Evolutionary conservation across 2,888 invertebrate genomes (phyloP).

Genomic region (Drosophila suboccidentalis): DNA sequence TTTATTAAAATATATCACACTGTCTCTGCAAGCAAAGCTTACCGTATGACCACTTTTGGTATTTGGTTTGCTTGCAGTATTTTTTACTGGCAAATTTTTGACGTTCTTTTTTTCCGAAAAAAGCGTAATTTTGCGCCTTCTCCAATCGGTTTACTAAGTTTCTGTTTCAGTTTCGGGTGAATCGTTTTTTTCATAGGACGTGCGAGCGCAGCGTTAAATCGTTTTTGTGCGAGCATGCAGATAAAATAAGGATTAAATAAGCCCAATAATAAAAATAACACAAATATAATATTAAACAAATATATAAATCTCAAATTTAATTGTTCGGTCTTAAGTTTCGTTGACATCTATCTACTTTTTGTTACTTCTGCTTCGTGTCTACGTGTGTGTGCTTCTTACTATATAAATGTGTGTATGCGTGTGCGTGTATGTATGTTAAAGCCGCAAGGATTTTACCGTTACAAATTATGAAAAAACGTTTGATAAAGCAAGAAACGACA

Average conservation of each 20-base stretch:
- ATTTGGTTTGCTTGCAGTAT: conserved; percentile 13
- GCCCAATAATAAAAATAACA: conserved; percentile 8
- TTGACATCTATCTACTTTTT: neutral
- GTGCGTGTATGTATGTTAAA: conserved; percentile 23
- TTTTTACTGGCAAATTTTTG: conserved; percentile 7
- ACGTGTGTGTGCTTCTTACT: conserved; percentile 7
- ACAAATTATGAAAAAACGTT: conserved; percentile 38
- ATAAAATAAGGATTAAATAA: no score
- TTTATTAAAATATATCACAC: neutral
- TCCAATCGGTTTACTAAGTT: conserved; percentile 15
- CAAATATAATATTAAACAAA: conserved; percentile 8
- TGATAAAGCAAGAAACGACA: conserved; percentile 7
- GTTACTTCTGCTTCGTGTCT: neutral
- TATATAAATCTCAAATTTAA: neutral
- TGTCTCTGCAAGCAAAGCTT: neutral
- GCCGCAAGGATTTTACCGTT: conserved; percentile 55
- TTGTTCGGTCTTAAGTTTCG: conserved; percentile 1
- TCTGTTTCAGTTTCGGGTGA: conserved; percentile 50
- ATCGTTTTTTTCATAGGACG: conserved; percentile 37
- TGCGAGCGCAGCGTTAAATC: conserved; percentile 6
- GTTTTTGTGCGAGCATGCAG: conserved; percentile 10
- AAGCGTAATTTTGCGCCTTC: neutral
- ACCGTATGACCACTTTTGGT: neutral
- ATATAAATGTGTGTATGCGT: conserved; percentile 19
- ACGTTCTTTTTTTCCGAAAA: conserved; percentile 32